phyloP scores from a whole-genome alignment of 2,113 vertebrate species.

The Rhinoptilus africanus region DNA sequence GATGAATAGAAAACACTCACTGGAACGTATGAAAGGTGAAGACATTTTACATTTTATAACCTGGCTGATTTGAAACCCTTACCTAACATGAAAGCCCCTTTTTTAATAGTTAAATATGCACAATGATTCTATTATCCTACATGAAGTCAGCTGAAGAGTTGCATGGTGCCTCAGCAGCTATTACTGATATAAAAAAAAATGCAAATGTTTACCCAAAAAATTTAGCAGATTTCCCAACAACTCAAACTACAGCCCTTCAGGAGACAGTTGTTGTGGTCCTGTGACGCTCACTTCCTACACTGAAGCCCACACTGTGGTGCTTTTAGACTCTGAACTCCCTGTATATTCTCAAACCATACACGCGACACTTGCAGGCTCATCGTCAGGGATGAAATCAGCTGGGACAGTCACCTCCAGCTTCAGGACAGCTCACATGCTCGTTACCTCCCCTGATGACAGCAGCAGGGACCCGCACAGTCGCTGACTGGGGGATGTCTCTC shows the following conservation, averaged over 20 bases:
- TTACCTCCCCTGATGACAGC: background rate
- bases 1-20: background rate
- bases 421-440: background rate
- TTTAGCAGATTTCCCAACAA: background rate
- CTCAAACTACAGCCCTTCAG: background rate
- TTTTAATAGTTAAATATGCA: background rate
- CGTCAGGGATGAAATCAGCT: fast-evolving
- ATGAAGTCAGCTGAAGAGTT: background rate
- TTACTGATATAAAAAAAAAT: background rate
- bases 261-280: background rate
- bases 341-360: background rate
- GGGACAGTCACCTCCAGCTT: background rate
- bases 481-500: background rate
- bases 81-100: background rate
- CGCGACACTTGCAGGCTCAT: background rate
- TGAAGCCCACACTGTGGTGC: background rate
- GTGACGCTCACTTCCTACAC: background rate
- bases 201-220: background rate
- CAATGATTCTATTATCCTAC: background rate
- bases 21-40: background rate
- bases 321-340: no score
- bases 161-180: background rate
- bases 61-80: background rate
- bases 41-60: background rate
- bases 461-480: background rate